Conservation (phyloP, 2,113 vertebrate species). For the Marmota flaviventris region DNA sequence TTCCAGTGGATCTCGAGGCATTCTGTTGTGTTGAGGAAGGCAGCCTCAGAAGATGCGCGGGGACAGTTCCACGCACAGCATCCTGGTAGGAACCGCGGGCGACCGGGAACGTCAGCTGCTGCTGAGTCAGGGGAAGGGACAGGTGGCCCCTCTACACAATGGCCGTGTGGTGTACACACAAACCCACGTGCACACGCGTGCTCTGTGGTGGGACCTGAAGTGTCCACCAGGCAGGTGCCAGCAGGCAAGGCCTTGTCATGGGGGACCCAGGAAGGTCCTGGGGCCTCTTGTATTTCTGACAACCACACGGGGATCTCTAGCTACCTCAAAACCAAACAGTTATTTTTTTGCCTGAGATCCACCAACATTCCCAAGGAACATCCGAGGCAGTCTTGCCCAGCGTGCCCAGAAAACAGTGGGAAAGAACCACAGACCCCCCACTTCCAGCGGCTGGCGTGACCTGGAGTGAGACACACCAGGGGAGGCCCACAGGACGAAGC, state of each 20-base stretch:
- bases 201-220: fast-evolving
- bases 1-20: background rate
- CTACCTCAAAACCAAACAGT: background rate
- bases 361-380: fast-evolving
- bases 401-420: background rate
- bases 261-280: fast-evolving
- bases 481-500: background rate
- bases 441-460: fast-evolving
- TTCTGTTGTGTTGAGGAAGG: fast-evolving
- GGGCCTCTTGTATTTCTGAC: background rate
- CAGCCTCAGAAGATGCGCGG: background rate
- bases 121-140: fast-evolving
- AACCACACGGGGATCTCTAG: fast-evolving
- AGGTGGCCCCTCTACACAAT: background rate
- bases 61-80: background rate
- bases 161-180: background rate
- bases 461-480: background rate
- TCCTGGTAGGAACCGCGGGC: too few relatives aligned
- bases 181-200: background rate
- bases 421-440: fast-evolving
- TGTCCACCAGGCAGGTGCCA: too few relatives aligned
- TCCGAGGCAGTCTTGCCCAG: fast-evolving
- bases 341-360: background rate
- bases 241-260: fast-evolving
- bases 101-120: too few relatives aligned